A percentile compares a stretch with the other conserved stretches of the same genome.
These are phyloP conservation scores for Pempheris klunzingeri DNA, from an alignment of 2,797 vertebrate genomes.

Conservation along the genomic window DNA sequence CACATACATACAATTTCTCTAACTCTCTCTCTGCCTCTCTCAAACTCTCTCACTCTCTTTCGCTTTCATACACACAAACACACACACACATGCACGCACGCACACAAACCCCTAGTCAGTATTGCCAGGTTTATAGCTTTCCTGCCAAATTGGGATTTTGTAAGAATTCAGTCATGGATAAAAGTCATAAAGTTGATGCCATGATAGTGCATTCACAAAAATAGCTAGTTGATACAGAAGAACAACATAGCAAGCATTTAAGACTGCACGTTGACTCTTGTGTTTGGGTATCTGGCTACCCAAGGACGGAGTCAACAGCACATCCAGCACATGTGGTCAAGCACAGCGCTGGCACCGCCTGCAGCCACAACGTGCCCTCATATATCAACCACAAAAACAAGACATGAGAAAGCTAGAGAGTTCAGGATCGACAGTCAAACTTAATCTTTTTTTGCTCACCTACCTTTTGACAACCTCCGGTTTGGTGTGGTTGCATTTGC, in stretches of 20 bases:
- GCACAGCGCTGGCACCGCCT: constrained; percentile 37
- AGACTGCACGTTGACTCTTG: constrained; percentile 6
- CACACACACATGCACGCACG: constrained; percentile 3
- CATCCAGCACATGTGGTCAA: constrained; percentile 22
- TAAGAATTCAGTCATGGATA: constrained; percentile 43
- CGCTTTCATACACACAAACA: background rate
- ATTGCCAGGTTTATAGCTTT: constrained; percentile 47
- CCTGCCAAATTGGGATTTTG: constrained; percentile 46
- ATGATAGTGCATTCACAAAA: constrained; percentile 19
- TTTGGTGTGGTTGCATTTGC: too few species aligned
- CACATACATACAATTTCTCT: constrained; percentile 30
- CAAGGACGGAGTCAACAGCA: constrained; percentile 36
- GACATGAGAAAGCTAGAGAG: constrained; percentile 10
- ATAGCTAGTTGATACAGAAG: constrained; percentile 1
- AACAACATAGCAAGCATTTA: constrained; percentile 15
- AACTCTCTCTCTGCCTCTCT: background rate
- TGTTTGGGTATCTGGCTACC: constrained; percentile 52
- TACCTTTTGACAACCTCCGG: too few species aligned
- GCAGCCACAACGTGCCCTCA: constrained; percentile 47
- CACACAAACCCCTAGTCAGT: constrained; percentile 1
- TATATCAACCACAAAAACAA: constrained; percentile 26
- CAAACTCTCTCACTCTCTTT: background rate
- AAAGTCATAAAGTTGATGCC: constrained; percentile 45
- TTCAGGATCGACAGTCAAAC: too few species aligned
- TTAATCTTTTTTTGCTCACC: too few species aligned